Conservation (phyloP, 2,797 vertebrate species). For the Numenius phaeopus region DNA sequence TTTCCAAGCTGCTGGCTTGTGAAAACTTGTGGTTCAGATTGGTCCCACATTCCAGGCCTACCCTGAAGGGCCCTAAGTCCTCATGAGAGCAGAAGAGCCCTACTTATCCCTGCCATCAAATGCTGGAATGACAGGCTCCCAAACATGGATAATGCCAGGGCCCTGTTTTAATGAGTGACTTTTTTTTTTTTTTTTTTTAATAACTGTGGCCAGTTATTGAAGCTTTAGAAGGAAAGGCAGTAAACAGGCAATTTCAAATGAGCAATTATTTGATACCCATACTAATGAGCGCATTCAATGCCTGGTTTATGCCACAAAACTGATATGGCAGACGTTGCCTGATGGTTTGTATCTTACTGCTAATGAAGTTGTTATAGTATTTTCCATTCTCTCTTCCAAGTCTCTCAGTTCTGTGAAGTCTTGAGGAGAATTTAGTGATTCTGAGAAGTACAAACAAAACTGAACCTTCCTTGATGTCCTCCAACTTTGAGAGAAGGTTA, state of each 20-base stretch:
- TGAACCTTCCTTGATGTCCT: neutral
- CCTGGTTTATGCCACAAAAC: neutral
- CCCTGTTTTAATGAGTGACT: neutral
- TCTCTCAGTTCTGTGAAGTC: neutral
- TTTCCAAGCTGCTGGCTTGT: neutral
- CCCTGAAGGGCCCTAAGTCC: neutral
- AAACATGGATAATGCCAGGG: neutral
- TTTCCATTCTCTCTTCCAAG: neutral
- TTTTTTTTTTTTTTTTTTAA: neutral
- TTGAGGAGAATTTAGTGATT: neutral
- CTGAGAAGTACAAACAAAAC: neutral
- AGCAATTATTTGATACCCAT: neutral
- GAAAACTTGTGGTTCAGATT: neutral
- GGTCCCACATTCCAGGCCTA: neutral
- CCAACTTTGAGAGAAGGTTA: neutral
- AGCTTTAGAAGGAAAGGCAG: neutral
- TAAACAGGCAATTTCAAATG: neutral
- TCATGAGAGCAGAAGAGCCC: neutral
- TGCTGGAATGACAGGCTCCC: neutral
- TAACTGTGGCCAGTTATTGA: neutral
- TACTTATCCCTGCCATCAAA: neutral
- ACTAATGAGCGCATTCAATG: neutral
- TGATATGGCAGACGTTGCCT: neutral
- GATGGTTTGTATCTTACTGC: neutral
- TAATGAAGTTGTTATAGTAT: neutral